A percentile compares a stretch with the other conserved stretches of the same genome.
phyloP scores from a whole-genome alignment of 2,113 vertebrate species.

The Microcebus tavaratra region DNA sequence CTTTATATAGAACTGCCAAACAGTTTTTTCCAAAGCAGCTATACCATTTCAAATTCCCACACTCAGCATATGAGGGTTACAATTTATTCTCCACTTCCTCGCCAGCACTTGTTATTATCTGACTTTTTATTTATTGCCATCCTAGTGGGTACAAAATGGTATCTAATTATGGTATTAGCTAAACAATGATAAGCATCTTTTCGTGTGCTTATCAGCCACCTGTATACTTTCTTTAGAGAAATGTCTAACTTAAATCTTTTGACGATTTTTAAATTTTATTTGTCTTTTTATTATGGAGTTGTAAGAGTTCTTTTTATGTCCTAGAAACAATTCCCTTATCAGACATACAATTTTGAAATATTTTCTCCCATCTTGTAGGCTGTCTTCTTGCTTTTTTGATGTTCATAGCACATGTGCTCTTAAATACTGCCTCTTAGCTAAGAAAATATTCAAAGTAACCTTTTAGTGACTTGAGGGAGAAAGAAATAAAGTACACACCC shows the following conservation, averaged over 20 bases:
- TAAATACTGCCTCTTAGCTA: neutral
- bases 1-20: neutral
- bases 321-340: neutral
- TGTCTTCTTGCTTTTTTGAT: neutral
- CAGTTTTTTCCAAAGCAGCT: neutral
- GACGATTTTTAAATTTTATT: neutral
- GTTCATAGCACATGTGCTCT: neutral
- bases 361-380: neutral
- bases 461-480: neutral
- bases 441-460: conserved; percentile 3
- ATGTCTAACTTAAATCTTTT: neutral
- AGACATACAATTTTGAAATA: neutral
- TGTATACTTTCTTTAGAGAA: neutral
- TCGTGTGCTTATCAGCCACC: neutral
- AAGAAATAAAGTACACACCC: neutral
- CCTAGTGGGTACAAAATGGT: neutral
- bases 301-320: neutral
- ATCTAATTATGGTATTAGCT: neutral
- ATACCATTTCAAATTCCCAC: neutral
- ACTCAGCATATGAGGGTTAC: neutral
- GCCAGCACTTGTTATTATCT: neutral
- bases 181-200: neutral
- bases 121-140: neutral
- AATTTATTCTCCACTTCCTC: neutral
- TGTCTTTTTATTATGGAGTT: neutral